Conservation (phyloP, 1,140 invertebrate species). For the Cataglyphis hispanica region DNA sequence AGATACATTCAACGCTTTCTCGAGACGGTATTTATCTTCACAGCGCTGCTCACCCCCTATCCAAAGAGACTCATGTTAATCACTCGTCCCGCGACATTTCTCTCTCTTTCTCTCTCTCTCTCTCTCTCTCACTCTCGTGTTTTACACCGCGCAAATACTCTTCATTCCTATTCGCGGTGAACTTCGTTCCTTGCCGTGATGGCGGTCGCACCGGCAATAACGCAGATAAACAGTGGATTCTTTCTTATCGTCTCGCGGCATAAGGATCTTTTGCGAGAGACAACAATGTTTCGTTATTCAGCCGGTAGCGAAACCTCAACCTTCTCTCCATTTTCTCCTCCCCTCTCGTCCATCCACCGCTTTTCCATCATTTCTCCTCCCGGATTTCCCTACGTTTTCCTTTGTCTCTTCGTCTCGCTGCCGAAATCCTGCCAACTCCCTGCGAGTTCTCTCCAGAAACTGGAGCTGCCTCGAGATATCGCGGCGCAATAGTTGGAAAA, state of each 20-base stretch:
- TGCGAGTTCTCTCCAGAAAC: constrained; percentile 58
- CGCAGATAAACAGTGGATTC: constrained; percentile 69
- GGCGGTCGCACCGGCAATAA: constrained; percentile 20
- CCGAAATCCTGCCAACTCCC: constrained; percentile 49
- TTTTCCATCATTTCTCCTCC: constrained; percentile 11
- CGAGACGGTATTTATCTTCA: constrained; percentile 45
- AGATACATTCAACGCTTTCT: constrained; percentile 33
- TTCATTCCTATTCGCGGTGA: constrained; percentile 10
- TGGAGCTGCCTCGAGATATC: constrained; percentile 45
- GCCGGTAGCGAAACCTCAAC: constrained; percentile 57
- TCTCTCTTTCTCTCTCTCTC: constrained; percentile 39
- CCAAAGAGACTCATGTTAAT: constrained; percentile 42
- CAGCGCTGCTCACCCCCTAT: constrained; percentile 13
- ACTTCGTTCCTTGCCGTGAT: neutral
- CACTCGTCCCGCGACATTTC: constrained; percentile 12
- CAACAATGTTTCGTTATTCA: constrained; percentile 69
- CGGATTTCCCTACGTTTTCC: constrained; percentile 42
- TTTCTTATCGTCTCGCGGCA: constrained; percentile 72
- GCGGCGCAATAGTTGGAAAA: constrained; percentile 53
- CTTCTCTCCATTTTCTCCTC: neutral
- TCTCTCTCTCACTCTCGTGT: constrained; percentile 25
- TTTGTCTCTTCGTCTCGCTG: constrained; percentile 45
- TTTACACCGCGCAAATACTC: constrained; percentile 31
- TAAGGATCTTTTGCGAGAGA: constrained; percentile 44
- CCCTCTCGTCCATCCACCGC: neutral